A percentile compares a stretch with the other conserved stretches of the same genome.
Evolutionary conservation across 2,888 invertebrate genomes (phyloP).

Genomic region (Masnerella sp.): DNA sequence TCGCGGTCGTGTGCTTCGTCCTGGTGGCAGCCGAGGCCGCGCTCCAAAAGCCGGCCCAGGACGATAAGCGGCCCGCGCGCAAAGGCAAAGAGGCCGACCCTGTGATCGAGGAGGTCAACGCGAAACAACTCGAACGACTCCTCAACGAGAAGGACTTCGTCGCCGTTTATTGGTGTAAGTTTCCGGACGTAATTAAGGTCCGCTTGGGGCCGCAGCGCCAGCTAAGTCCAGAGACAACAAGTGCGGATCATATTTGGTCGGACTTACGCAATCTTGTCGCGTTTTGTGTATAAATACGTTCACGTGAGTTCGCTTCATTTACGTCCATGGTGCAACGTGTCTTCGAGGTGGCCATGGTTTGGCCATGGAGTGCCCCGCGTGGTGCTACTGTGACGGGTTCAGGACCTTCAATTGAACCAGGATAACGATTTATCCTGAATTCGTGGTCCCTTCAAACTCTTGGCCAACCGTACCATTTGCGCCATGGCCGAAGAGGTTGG

Average conservation of each 20-base stretch:
- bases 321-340: neutral
- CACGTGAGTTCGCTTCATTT: constrained; percentile 14
- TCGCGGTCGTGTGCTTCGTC: constrained; percentile 66
- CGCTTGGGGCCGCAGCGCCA: constrained; percentile 21
- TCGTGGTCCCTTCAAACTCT: no score
- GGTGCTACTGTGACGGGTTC: no score
- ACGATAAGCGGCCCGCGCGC: constrained; percentile 63
- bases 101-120: constrained; percentile 95
- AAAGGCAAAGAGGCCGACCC: constrained; percentile 80
- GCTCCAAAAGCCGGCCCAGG: constrained; percentile 44
- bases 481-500: no score
- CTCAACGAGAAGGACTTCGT: constrained; percentile 95
- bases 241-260: constrained; percentile 28
- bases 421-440: no score
- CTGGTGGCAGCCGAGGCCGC: constrained; percentile 63
- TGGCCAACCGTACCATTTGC: no score
- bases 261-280: constrained; percentile 39
- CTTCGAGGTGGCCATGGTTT: no score
- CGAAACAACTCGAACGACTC: constrained; percentile 93
- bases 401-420: no score
- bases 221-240: constrained; percentile 8
- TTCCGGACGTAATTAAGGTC: constrained; percentile 58
- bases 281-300: constrained; percentile 40
- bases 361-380: no score
- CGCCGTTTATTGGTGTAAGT: constrained; percentile 98